Percentiles rank a stretch among this genome's conserved stretches.
These are phyloP conservation scores for Hystrix brachyura DNA, from an alignment of 2,113 vertebrate genomes.

Conservation along the genomic window DNA sequence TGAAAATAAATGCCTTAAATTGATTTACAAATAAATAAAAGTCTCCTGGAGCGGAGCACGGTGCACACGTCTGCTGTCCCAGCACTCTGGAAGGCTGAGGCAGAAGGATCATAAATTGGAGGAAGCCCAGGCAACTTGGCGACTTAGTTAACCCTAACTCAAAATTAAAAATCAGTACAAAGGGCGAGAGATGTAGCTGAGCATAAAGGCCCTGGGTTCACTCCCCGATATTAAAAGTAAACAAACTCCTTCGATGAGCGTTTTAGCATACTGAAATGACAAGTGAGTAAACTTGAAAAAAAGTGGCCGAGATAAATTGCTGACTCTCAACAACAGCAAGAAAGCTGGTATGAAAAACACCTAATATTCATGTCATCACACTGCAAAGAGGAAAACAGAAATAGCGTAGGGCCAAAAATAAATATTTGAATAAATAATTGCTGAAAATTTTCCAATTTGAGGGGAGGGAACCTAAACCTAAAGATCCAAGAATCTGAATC, in stretches of 20 bases:
- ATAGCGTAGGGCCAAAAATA: not conserved
- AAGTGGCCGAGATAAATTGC: not conserved
- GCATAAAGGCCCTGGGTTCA: not conserved
- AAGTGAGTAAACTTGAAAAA: not conserved
- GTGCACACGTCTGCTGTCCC: not conserved
- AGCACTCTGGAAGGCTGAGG: not conserved
- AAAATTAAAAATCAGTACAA: not conserved
- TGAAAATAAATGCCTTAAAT: not conserved
- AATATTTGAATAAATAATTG: constrained; percentile 8
- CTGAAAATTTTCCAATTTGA: not conserved
- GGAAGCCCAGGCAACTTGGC: not conserved
- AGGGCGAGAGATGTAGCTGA: not conserved
- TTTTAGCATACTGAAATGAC: not conserved
- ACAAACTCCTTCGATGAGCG: not conserved
- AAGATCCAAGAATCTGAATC: not conserved
- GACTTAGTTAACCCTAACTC: not conserved
- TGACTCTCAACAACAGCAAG: not conserved
- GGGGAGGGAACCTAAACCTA: not conserved
- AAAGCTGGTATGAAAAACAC: not conserved
- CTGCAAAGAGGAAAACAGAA: not conserved
- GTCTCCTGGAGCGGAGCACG: not conserved
- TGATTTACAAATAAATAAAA: not conserved
- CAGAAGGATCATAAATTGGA: not conserved
- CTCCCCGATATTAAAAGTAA: not conserved
- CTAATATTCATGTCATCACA: not conserved